Base-by-base conservation (phyloP, 2,888 invertebrate species). In the Flabesymbios commensalis region DNA sequence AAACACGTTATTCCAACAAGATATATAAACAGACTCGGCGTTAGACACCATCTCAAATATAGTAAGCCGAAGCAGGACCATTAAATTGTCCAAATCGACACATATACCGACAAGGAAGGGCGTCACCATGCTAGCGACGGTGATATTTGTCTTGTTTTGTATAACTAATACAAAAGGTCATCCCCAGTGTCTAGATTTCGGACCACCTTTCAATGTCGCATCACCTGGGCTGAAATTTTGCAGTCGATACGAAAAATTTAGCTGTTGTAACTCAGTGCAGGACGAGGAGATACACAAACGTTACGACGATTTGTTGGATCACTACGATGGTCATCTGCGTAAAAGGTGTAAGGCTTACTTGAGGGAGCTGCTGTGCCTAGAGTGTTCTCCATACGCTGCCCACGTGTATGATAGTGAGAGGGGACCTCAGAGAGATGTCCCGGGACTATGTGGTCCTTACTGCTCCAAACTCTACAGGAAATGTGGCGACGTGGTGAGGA, bases 301-400 rank as follows among this genome's bases (percentile, higher is more conserved):
- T 51, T 76, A 70, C 43, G 49, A 63, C 3, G 42, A 49, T 26
- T 56, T 77, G 28, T n/a, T n/a, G n/a, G n/a, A n/a, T n/a, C n/a
- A n/a, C n/a, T n/a, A n/a, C n/a, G n/a, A n/a, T n/a, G n/a, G n/a
- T n/a, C n/a, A n/a, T n/a, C n/a, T n/a, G n/a, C n/a, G n/a, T n/a
- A n/a, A n/a, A n/a, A n/a, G 28, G 26, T 79, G 80, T 62, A 57
- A 66, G 2, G 49, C 61, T 14, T 72, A 71, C 55, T 63, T 74
- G 0, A 64, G 68, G 52, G 72, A 74, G 19, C 53, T 80, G 14
- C 48, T 78, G 7, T 80, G 80, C 60, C 76, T 75, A 59, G 68
- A 70, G 28, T 80, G 80, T 61, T 78, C 78, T 0, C 80, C 80
- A 0, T 79, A 77, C 57, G 77, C 79, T 0, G 78, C 78, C 5